phyloP scores from a whole-genome alignment of 2,797 vertebrate genomes.

The Coracias cyanogaster region DNA sequence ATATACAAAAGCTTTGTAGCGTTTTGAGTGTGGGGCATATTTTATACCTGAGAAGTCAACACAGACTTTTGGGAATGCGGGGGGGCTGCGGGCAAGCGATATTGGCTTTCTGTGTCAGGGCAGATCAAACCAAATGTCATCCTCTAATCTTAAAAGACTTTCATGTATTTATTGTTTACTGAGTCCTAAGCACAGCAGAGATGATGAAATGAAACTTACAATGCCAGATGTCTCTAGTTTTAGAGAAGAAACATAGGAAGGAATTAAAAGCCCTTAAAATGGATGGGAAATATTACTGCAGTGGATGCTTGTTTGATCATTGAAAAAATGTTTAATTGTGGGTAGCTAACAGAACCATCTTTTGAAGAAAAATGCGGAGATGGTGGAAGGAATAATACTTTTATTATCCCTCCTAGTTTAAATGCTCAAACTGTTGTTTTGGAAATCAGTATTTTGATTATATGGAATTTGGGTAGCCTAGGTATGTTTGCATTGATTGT shows the following conservation, averaged over 20 bases:
- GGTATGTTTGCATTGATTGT: neutral
- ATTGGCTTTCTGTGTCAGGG: neutral
- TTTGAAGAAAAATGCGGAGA: neutral
- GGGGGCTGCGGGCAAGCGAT: neutral
- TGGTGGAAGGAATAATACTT: neutral
- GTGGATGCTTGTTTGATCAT: neutral
- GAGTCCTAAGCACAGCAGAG: neutral
- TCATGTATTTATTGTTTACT: neutral
- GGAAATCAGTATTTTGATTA: neutral
- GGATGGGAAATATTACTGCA: neutral
- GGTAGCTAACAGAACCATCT: neutral
- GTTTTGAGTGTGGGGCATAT: neutral
- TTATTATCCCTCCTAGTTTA: neutral
- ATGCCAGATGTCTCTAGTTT: neutral
- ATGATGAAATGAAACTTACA: neutral
- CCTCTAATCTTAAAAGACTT: neutral
- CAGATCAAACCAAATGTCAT: neutral
- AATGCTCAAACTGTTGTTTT: neutral
- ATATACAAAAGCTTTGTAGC: neutral
- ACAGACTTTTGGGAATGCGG: neutral
- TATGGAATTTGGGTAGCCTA: neutral
- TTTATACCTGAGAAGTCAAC: neutral
- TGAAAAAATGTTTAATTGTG: neutral
- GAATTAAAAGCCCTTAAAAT: neutral
- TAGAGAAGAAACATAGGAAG: neutral